Conservation (phyloP, 2,888 invertebrate species). For the Pseudoips prasinana region DNA sequence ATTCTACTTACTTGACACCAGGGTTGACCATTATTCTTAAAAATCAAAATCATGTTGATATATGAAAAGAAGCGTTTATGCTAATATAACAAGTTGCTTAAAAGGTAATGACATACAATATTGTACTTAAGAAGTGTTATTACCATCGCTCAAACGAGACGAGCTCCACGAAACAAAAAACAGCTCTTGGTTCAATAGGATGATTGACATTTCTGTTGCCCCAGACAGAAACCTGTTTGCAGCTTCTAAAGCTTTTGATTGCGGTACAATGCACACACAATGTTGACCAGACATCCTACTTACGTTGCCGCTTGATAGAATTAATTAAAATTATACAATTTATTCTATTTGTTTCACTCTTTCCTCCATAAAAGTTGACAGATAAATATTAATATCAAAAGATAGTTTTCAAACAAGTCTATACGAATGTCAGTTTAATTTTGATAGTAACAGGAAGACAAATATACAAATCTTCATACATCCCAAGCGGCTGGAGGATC, state of each 20-base stretch:
- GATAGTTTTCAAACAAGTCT: no score
- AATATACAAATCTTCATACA: constrained; percentile 42
- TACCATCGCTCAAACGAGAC: constrained; percentile 43
- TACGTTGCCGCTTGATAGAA: constrained; percentile 7
- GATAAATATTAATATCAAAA: no score
- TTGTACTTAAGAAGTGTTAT: constrained; percentile 45
- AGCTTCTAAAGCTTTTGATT: constrained; percentile 27
- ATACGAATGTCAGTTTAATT: not conserved
- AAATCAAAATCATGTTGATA: no score
- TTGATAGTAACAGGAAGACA: constrained; percentile 34
- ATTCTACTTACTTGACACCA: no score
- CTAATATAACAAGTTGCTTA: constrained; percentile 40
- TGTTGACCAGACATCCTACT: constrained; percentile 1
- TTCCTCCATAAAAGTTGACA: no score
- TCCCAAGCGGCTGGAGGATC: constrained; percentile 45
- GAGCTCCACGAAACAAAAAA: constrained; percentile 37
- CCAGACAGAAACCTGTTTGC: constrained; percentile 40
- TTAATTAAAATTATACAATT: not conserved
- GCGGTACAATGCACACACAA: constrained; percentile 14
- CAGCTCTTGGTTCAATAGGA: constrained; percentile 40
- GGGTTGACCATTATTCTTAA: no score
- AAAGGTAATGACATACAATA: constrained; percentile 48
- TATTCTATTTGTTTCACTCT: no score
- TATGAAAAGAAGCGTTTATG: constrained; percentile 44
- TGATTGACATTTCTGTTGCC: constrained; percentile 52